Evolutionary conservation across 2,797 vertebrate genomes (phyloP).

Genomic region (Erethizon dorsatum): DNA sequence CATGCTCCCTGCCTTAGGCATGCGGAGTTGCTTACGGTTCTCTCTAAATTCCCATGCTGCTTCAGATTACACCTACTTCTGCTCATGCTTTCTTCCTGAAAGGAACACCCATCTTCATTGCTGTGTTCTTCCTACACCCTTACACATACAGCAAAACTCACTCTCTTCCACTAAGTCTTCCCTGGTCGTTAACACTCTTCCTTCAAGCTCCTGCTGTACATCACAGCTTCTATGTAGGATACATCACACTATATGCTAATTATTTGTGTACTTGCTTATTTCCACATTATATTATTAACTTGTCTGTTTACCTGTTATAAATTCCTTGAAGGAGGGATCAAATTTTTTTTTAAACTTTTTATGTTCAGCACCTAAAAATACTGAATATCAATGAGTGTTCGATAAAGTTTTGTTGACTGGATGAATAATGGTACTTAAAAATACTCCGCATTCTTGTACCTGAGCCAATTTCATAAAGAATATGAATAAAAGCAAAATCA

Average conservation of each 20-base stretch:
- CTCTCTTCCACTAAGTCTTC: neutral
- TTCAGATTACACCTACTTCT: neutral
- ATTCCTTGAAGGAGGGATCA: neutral
- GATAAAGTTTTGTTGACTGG: neutral
- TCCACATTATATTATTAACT: neutral
- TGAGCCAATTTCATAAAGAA: slow-evolving; percentile 23
- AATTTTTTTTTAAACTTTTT: neutral
- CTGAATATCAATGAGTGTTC: neutral
- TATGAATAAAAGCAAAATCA: neutral
- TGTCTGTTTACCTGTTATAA: neutral
- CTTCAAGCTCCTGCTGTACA: neutral
- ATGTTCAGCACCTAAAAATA: neutral
- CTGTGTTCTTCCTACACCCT: neutral
- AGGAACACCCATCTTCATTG: neutral
- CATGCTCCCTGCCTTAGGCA: neutral
- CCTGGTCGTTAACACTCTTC: neutral
- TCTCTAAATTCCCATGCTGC: too few relatives aligned
- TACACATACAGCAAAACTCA: neutral
- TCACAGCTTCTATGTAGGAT: neutral
- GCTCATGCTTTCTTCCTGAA: neutral
- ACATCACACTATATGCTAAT: neutral
- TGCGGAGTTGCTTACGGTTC: neutral
- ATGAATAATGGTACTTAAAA: neutral
- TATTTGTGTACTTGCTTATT: neutral
- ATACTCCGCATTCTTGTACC: neutral